Conservation (phyloP, 64 coral and sea anemone genomes). For the Montipora foliosa region DNA sequence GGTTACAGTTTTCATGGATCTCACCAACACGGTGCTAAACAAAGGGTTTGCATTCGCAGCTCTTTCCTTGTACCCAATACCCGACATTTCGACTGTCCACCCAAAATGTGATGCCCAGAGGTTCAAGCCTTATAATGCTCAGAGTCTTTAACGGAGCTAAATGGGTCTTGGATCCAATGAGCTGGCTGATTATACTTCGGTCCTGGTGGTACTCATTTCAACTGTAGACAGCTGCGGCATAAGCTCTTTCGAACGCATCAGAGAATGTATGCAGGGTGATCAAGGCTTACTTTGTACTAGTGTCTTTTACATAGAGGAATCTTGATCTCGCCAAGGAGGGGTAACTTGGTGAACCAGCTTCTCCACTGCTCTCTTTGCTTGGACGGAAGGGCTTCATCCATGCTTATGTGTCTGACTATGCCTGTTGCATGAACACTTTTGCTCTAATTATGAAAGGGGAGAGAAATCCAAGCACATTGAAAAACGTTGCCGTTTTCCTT, state of each 20-base stretch:
- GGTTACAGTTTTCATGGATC: conserved; percentile 63
- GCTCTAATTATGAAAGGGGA: conserved; percentile 15
- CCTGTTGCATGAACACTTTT: conserved; percentile 66
- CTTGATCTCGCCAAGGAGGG: conserved; percentile 41
- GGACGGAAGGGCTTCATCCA: conserved; percentile 52
- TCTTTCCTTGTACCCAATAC: conserved; percentile 3
- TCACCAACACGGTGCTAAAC: conserved; percentile 71
- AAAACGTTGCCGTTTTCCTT: conserved; percentile 48
- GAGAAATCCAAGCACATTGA: conserved; percentile 51
- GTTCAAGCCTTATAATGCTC: conserved; percentile 61
- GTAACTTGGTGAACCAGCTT: conserved; percentile 54
- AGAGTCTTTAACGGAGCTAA: conserved; percentile 63
- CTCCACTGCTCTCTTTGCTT: conserved; percentile 22
- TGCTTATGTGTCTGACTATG: conserved; percentile 7
- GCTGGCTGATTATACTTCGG: conserved; percentile 2
- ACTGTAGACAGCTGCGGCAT: conserved; percentile 59
- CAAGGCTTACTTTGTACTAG: neutral
- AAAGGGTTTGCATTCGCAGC: conserved; percentile 41
- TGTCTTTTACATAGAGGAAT: conserved; percentile 53
- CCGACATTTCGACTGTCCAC: conserved; percentile 51
- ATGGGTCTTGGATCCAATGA: conserved; percentile 51
- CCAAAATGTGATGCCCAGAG: conserved; percentile 65
- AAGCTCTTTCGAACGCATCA: conserved; percentile 49
- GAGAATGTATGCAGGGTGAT: conserved; percentile 63
- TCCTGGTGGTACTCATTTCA: conserved; percentile 35